Evolutionary conservation across 2,113 vertebrate genomes (phyloP).

Genomic region (Lasiurus borealis): DNA sequence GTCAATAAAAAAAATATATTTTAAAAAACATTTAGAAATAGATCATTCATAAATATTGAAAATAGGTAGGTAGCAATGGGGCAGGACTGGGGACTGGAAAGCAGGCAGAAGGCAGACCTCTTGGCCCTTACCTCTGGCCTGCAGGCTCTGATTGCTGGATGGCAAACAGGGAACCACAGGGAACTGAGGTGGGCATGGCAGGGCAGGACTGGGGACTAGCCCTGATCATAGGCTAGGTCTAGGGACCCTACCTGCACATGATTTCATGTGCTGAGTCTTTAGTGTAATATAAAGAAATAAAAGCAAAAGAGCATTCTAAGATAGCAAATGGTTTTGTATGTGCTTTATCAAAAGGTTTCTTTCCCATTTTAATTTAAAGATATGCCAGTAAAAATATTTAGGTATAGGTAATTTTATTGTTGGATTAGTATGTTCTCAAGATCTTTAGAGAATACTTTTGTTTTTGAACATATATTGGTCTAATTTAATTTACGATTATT

Average conservation of each 20-base stretch:
- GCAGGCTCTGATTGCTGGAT: no score
- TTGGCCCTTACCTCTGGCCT: no score
- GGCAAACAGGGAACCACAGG: no score
- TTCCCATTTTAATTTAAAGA: slow-evolving; percentile 13
- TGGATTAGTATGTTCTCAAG: background rate
- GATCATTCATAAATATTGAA: background rate
- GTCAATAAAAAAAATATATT: no score
- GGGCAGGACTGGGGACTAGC: no score
- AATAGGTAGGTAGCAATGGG: background rate
- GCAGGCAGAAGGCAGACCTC: no score
- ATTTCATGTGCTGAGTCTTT: no score
- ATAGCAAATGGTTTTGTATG: background rate
- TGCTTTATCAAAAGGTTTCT: background rate
- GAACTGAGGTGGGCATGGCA: no score
- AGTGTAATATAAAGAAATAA: background rate
- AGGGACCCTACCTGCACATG: no score
- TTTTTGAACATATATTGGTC: slow-evolving; percentile 31
- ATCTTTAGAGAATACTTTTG: slow-evolving; percentile 46
- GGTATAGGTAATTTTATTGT: slow-evolving; percentile 9
- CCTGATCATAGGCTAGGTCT: no score
- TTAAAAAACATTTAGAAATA: background rate
- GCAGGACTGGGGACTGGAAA: no score
- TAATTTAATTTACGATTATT: slow-evolving; percentile 60
- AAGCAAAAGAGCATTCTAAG: background rate
- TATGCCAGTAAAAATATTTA: background rate